Evolutionary conservation across 2,797 vertebrate species (phyloP), one percentile per base, ranked within the genome.

Genomic region (Karalla daura): DNA sequence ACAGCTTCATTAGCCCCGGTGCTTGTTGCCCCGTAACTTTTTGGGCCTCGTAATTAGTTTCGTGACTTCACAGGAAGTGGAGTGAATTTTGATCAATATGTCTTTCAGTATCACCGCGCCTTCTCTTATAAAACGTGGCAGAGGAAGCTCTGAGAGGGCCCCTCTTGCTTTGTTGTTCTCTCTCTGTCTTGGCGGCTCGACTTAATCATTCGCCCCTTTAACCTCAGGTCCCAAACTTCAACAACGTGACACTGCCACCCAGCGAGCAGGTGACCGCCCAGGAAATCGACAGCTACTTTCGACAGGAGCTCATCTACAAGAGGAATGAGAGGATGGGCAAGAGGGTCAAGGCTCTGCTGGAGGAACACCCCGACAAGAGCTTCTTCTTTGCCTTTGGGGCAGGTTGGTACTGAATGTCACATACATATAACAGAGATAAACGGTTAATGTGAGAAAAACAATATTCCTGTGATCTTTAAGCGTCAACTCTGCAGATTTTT

Each of bases 371-470:
- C 0, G 90, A 95, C 69, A 96, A 95, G 87, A 96, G 92, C 78
- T 96, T 97, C 90, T 97, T 97, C 91, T 97, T 98, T 58, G 95
- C 95, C 7, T 98, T 97, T 55, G 96, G 96, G 86, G 96, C 95
- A 88, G 94, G 96, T 96, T 82, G 73, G 94, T 93, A 52, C 21
- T 51, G 33, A 35, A 36, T 20, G 6, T n/a, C 44, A 24, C 14
- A n/a, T 10, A 0, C 21, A n/a, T 27, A 7, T 21, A 35, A 1
- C 0, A 44, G 7, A 37, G 2, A 54, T 37, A 49, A 3, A 2
- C 1, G 15, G 13, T 20, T n/a, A 33, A 41, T 21, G 20, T 30
- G 32, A 1, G 28, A 40, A 17, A 0, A 0, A 3, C 1, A 1
- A 13, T 12, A 13, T 43, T 24, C 20, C 10, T 21, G 21, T 23